phyloP scores from a whole-genome alignment of 2,113 vertebrate genomes.

The Ctenomys sociabilis region DNA sequence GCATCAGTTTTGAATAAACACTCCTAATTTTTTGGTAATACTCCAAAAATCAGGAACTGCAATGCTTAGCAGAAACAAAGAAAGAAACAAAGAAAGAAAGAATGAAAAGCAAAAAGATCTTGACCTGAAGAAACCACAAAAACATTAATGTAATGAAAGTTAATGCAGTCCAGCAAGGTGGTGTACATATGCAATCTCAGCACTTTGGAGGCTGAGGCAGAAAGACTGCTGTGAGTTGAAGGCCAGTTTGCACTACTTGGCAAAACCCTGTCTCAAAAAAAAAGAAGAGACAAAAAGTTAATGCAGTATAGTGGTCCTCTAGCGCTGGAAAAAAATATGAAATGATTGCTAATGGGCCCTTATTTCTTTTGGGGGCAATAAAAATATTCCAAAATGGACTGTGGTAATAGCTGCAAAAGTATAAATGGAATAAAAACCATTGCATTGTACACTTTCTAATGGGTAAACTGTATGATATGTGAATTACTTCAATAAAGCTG shows the following conservation, averaged over 20 bases:
- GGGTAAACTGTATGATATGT: neutral
- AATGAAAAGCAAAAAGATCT: neutral
- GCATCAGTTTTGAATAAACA: constrained; percentile 1
- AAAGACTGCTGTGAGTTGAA: neutral
- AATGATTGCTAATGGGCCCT: neutral
- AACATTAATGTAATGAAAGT: neutral
- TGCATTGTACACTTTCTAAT: neutral
- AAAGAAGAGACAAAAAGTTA: neutral
- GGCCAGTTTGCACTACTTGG: neutral
- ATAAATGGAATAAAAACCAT: neutral
- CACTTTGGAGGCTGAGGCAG: neutral
- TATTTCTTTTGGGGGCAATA: neutral
- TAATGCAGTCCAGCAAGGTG: neutral
- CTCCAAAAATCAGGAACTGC: neutral
- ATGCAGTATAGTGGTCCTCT: neutral
- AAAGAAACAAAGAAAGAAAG: neutral
- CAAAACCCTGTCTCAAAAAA: neutral
- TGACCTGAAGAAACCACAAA: constrained; percentile 31
- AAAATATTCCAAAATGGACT: constrained; percentile 50
- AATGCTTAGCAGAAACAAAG: neutral
- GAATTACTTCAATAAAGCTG: neutral
- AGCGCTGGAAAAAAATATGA: constrained; percentile 20
- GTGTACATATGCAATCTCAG: neutral
- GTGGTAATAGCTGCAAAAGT: neutral
- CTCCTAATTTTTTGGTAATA: neutral